phyloP scores from a whole-genome alignment of 2,888 invertebrate genomes.

The Platycheirus rosarum region DNA sequence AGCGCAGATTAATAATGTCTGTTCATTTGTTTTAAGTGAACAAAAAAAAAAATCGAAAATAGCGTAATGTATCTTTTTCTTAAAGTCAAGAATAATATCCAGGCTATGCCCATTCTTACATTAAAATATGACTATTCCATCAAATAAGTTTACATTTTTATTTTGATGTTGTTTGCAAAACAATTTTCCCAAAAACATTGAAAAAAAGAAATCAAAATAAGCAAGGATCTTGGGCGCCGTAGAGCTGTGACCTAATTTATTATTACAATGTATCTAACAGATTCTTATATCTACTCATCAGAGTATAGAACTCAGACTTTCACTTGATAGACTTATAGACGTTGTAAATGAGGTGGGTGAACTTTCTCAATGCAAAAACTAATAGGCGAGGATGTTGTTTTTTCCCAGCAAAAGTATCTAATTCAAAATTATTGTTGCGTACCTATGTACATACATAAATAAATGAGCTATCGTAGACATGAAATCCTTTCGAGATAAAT shows the following conservation, averaged over 20 bases:
- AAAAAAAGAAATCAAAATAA: too few species aligned
- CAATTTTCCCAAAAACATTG: neutral
- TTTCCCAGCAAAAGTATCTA: conserved; percentile 5
- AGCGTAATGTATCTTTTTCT: too few species aligned
- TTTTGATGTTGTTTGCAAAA: neutral
- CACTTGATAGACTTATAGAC: conserved; percentile 2
- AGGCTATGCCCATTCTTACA: too few species aligned
- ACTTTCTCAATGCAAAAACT: neutral
- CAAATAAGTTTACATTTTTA: too few species aligned
- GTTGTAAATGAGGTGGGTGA: conserved; percentile 11
- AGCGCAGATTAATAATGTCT: too few species aligned
- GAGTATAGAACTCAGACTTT: neutral
- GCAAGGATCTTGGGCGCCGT: conserved; percentile 1
- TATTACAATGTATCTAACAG: neutral
- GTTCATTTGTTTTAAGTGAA: too few species aligned
- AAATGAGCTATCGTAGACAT: conserved; percentile 20
- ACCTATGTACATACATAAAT: conserved; percentile 53
- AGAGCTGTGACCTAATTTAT: conserved; percentile 10
- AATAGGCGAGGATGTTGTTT: conserved; percentile 41
- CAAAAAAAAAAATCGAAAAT: too few species aligned
- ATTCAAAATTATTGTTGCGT: conserved; percentile 39
- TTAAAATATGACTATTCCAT: too few species aligned
- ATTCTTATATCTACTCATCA: neutral
- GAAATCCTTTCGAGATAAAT: conserved; percentile 20
- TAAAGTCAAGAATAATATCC: too few species aligned